These are phyloP conservation scores for Sabellastarte sp. DNA, from an alignment of 2,888 invertebrate species.

Conservation along the genomic window DNA sequence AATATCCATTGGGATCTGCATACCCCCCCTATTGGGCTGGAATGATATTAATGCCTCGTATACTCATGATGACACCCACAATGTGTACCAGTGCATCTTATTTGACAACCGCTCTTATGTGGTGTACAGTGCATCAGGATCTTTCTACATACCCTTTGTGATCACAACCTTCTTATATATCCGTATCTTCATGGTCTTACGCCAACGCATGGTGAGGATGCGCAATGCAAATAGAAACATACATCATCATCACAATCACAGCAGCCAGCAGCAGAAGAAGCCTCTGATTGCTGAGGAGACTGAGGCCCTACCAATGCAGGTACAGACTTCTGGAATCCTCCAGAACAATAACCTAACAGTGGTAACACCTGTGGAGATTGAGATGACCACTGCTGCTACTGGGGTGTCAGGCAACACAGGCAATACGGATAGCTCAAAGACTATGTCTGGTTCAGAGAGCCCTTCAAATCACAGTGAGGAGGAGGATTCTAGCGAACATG, in stretches of 20 bases:
- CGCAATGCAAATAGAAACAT: not conserved
- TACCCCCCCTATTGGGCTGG: conserved; percentile 53
- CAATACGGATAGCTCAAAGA: not conserved
- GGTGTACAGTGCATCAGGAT: conserved; percentile 57
- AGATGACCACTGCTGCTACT: not conserved
- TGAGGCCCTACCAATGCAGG: not conserved
- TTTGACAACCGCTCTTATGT: conserved; percentile 56
- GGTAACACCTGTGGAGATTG: not conserved
- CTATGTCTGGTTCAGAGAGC: not conserved
- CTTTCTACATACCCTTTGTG: conserved; percentile 56
- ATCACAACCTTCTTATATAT: conserved; percentile 56
- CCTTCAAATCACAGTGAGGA: not conserved
- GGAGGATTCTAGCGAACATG: not conserved
- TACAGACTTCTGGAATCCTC: too few species aligned
- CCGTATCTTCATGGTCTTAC: conserved; percentile 53
- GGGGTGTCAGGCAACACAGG: not conserved
- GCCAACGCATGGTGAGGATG: not conserved
- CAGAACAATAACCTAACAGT: not conserved
- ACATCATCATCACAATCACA: too few species aligned
- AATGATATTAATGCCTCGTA: conserved; percentile 27
- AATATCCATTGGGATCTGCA: conserved; percentile 53
- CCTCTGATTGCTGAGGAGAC: not conserved
- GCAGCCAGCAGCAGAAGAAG: not conserved
- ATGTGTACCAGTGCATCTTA: conserved; percentile 50
- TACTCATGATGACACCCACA: conserved; percentile 29